Evolutionary conservation across 2,888 invertebrate species (phyloP).

Genomic region (Blastobasis lacticolella): DNA sequence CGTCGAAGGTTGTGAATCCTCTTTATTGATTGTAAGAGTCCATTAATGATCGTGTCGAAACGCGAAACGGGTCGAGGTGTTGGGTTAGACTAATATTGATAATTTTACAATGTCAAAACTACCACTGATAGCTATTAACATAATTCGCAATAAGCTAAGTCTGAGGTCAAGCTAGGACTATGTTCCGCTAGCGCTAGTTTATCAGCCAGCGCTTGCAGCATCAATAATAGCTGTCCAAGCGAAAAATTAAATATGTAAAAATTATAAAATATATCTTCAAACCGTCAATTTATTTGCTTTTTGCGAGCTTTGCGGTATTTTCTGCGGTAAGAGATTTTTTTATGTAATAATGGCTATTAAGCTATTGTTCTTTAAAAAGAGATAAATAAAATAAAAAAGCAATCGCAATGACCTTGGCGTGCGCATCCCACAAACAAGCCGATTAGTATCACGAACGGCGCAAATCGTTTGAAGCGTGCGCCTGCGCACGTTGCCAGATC

Average conservation of each 20-base stretch:
- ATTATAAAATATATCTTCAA: no score
- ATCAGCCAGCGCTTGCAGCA: no score
- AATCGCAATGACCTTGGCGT: conserved; percentile 17
- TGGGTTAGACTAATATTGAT: background rate
- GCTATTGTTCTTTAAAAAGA: no score
- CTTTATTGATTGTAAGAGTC: conserved; percentile 32
- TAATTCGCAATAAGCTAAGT: background rate
- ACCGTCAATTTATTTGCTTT: no score
- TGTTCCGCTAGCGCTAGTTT: no score
- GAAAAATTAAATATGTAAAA: no score
- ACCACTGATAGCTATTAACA: background rate
- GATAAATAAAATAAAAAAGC: no score
- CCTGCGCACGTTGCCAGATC: background rate
- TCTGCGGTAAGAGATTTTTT: no score
- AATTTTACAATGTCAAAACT: conserved; percentile 2
- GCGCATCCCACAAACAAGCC: conserved; percentile 20
- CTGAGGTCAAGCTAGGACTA: no score
- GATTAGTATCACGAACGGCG: conserved; percentile 12
- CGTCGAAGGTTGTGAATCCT: conserved; percentile 26
- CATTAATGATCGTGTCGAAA: conserved; percentile 10
- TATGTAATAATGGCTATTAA: no score
- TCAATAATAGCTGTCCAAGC: no score
- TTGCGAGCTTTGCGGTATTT: no score
- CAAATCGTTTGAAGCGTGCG: background rate
- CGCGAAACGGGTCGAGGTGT: conserved; percentile 6